These are phyloP conservation scores for Sphyrna mokarran DNA, from an alignment of 2,113 vertebrate species.

Conservation along the genomic window DNA sequence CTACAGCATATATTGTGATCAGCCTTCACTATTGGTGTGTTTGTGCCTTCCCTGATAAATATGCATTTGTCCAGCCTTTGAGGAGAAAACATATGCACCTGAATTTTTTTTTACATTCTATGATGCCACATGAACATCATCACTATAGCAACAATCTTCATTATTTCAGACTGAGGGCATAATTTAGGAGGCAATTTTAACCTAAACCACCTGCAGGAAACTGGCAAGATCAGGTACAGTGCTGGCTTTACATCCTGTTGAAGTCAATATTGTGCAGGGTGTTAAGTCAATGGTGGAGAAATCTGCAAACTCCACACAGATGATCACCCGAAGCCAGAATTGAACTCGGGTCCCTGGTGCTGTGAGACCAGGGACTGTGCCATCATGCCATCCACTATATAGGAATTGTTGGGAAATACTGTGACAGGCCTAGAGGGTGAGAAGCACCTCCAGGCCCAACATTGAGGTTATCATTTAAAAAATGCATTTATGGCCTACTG, in stretches of 20 bases:
- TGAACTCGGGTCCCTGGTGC: no score
- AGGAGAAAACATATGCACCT: background rate
- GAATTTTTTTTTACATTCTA: background rate
- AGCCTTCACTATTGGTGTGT: background rate
- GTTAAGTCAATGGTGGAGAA: no score
- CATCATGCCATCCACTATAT: no score
- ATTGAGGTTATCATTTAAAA: background rate
- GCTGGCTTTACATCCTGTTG: background rate
- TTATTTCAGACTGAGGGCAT: background rate
- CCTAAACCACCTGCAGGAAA: background rate
- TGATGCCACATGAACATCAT: background rate
- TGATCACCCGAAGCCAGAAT: no score
- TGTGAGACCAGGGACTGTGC: no score
- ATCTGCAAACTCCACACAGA: no score
- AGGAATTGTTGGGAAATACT: no score
- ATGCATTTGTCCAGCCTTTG: background rate
- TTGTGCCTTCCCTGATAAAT: background rate
- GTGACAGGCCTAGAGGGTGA: background rate
- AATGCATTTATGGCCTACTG: background rate
- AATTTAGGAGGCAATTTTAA: background rate
- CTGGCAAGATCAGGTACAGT: no score
- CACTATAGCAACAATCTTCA: background rate
- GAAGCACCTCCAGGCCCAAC: background rate
- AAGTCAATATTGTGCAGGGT: background rate
- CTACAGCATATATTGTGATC: background rate